Evolutionary conservation across 2,113 vertebrate species (phyloP).

Genomic region (Lagenorhynchus albirostris): DNA sequence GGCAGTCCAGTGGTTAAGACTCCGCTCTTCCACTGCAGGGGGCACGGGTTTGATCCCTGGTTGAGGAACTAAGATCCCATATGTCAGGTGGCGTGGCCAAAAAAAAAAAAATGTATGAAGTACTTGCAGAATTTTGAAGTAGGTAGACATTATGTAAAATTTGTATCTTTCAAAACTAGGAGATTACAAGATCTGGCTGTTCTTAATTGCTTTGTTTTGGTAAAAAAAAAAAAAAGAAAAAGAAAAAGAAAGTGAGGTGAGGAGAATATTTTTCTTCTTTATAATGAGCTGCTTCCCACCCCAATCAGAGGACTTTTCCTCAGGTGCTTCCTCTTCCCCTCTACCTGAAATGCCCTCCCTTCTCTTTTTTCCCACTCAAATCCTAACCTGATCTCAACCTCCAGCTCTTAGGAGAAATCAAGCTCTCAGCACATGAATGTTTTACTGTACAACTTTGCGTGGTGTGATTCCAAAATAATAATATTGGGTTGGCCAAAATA

Average conservation of each 20-base stretch:
- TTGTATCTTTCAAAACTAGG: background rate
- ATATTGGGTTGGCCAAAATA: no score
- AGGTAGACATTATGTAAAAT: background rate
- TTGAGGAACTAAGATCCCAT: no score
- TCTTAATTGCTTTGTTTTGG: background rate
- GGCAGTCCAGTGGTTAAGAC: no score
- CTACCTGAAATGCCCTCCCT: background rate
- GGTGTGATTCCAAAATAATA: no score
- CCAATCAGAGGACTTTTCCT: background rate
- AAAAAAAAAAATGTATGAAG: no score
- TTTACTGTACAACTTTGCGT: background rate
- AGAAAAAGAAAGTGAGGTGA: no score
- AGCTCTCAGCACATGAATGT: background rate
- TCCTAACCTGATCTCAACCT: background rate
- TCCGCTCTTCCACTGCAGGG: no score
- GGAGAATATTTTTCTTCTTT: background rate
- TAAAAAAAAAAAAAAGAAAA: background rate
- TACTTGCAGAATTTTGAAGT: background rate
- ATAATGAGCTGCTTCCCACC: background rate
- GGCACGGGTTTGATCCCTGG: no score
- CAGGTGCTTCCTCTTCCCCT: background rate
- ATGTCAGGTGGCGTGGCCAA: no score
- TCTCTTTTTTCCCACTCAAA: background rate
- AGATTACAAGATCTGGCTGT: background rate
- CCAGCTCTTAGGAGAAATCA: background rate